Evolutionary conservation across 2,888 invertebrate species (phyloP), one percentile per base, ranked within the genome.

Genomic region (Amaurobius ferox): DNA sequence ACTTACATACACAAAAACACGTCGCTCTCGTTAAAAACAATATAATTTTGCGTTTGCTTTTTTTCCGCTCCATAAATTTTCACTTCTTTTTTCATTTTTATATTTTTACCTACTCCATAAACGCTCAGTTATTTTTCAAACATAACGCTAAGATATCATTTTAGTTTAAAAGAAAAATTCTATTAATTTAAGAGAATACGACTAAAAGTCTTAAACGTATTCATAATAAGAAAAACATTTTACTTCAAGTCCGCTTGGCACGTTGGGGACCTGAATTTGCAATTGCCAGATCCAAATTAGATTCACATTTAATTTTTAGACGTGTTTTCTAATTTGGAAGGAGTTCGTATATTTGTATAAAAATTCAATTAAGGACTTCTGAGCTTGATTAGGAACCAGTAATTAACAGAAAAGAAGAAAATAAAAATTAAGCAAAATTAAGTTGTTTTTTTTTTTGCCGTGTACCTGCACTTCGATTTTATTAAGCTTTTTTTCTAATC

Each of bases 321-420:
- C 68, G 80, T 76, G 81, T 76, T 83, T 76, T 76, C 81, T 83
- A 83, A 83, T 83, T 83, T 83, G 76, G 76, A 70, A n/a, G 55
- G 64, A 83, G 81, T 76, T 61, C 62, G 76, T 83, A 76, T 76
- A 83, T 83, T 83, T 83, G 81, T 83, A 61, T 83, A 83, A 83
- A 83, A 83, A 64, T 77, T 71, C 70, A 83, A 83, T 83, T 83
- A 81, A 83, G 76, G 55, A 76, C 40, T 64, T 76, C 62, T 76
- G 64, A 40, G 76, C 55, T 64, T 71, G 76, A 83, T 83, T 83
- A 76, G 74, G 76, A 70, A 76, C 74, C 76, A 83, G 81, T 76
- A 83, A 83, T 83, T 83, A 83, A 68, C 62, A 44, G 68, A 73
- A 74, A 32, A 35, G 64, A 40, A 19, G 23, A n/a, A n/a, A n/a